phyloP scores from a whole-genome alignment of 1,140 invertebrate genomes.

The Drosophila nebulosa region DNA sequence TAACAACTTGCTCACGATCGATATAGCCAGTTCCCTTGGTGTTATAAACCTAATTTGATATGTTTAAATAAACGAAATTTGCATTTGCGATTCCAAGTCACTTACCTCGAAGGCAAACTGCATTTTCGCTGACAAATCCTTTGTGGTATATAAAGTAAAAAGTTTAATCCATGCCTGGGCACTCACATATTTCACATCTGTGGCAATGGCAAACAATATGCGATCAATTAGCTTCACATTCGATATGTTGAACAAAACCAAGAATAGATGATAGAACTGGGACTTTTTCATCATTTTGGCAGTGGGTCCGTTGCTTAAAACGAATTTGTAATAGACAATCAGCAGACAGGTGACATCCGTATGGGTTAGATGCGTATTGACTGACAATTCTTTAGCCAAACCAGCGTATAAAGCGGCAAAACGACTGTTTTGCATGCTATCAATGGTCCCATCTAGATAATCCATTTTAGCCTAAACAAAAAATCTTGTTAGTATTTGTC shows the following conservation, averaged over 20 bases:
- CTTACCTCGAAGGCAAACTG: constrained; percentile 39
- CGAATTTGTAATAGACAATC: constrained; percentile 49
- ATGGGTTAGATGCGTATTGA: constrained; percentile 13
- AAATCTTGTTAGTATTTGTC: neutral
- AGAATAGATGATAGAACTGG: constrained; percentile 33
- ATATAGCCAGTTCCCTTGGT: constrained; percentile 39
- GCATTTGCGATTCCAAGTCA: neutral
- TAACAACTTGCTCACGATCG: constrained; percentile 36
- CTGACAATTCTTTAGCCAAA: constrained; percentile 20
- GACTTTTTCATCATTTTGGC: constrained; percentile 29
- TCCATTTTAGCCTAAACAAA: constrained; percentile 15
- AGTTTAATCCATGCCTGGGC: constrained; percentile 29
- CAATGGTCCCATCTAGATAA: constrained; percentile 34
- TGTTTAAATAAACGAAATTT: neutral
- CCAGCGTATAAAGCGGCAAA: constrained; percentile 28
- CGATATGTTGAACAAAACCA: constrained; percentile 38
- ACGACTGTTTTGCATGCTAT: constrained; percentile 36
- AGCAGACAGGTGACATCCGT: constrained; percentile 35
- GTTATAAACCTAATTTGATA: constrained; percentile 40
- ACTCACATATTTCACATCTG: constrained; percentile 18
- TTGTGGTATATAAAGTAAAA: constrained; percentile 25
- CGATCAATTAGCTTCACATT: constrained; percentile 32
- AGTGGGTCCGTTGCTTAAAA: constrained; percentile 21
- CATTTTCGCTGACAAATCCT: constrained; percentile 36
- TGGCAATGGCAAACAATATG: constrained; percentile 23